Base-by-base conservation (phyloP, 2,797 vertebrate species). In the Gastrophryne carolinensis region DNA sequence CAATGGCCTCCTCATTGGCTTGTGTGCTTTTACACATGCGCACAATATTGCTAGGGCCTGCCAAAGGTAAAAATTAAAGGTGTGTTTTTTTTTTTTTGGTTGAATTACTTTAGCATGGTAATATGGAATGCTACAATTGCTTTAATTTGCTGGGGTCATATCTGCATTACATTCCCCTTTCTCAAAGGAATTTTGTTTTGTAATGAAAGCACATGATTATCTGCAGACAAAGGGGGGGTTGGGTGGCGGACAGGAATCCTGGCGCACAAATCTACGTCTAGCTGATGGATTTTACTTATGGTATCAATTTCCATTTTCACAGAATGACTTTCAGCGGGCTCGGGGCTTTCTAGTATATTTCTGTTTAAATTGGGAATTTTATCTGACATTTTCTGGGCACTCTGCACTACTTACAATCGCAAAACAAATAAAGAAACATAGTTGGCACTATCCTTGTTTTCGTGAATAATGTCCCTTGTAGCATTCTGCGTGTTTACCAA, bases 311-410 rank as follows among this genome's bases (percentile, higher is more conserved):
- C 8, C 37, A 71, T 60, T 39, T 60, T 37, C 17, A 0, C 39
- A 49, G 27, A 44, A 49, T n/a, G 37, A 49, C 17, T n/a, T n/a
- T n/a, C n/a, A n/a, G n/a, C n/a, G n/a, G n/a, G n/a, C n/a, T n/a
- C n/a, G n/a, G n/a, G n/a, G n/a, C n/a, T n/a, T n/a, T n/a, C n/a
- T n/a, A n/a, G n/a, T n/a, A n/a, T n/a, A n/a, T n/a, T n/a, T n/a
- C n/a, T n/a, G n/a, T n/a, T n/a, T n/a, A n/a, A 56, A 49, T 41
- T 34, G 52, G 57, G 52, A 41, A 44, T 56, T 69, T 41, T 15
- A 44, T 12, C 15, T 69, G 66, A 69, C 66, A 44, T 57, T 57
- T 69, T 71, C 39, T 71, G 53, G 67, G 53, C 67, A 47, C 29
- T 47, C 24, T 47, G 3, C 61, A 30, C 4, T 29, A 39, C 47